phyloP scores from a whole-genome alignment of 2,888 invertebrate species.

The Cheilosia soror region DNA sequence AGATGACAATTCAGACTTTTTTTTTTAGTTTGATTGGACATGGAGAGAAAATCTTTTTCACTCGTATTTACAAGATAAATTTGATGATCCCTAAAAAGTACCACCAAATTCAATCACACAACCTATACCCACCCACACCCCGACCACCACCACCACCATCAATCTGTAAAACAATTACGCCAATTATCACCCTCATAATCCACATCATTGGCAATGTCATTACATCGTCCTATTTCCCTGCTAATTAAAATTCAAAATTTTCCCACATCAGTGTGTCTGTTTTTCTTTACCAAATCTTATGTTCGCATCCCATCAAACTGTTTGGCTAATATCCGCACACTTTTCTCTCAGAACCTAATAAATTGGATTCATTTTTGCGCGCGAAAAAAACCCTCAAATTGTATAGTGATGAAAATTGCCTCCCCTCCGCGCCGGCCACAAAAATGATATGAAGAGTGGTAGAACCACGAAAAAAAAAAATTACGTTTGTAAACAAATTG shows the following conservation, averaged over 20 bases:
- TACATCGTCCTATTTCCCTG: background rate
- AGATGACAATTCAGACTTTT: no score
- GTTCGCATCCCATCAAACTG: conserved; percentile 49
- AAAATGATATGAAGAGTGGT: conserved; percentile 32
- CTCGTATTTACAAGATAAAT: no score
- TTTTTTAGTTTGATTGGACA: no score
- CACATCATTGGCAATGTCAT: no score
- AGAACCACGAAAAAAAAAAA: conserved; percentile 19
- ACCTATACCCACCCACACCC: no score
- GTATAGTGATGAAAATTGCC: conserved; percentile 24
- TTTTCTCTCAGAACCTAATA: conserved; percentile 45
- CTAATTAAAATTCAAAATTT: background rate
- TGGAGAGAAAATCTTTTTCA: no score
- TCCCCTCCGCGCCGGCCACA: conserved; percentile 24
- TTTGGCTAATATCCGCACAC: conserved; percentile 54
- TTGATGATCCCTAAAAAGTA: no score
- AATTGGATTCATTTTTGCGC: conserved; percentile 40
- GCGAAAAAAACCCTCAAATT: conserved; percentile 40
- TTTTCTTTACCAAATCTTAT: conserved; percentile 32
- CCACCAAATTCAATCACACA: no score
- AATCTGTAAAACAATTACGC: no score
- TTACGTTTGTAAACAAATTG: conserved; percentile 43
- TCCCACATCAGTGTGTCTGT: background rate
- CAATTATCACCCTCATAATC: no score
- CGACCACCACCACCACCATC: no score